Conservation (phyloP, 2,797 vertebrate genomes). For the Hippopotamyrus pictus region DNA sequence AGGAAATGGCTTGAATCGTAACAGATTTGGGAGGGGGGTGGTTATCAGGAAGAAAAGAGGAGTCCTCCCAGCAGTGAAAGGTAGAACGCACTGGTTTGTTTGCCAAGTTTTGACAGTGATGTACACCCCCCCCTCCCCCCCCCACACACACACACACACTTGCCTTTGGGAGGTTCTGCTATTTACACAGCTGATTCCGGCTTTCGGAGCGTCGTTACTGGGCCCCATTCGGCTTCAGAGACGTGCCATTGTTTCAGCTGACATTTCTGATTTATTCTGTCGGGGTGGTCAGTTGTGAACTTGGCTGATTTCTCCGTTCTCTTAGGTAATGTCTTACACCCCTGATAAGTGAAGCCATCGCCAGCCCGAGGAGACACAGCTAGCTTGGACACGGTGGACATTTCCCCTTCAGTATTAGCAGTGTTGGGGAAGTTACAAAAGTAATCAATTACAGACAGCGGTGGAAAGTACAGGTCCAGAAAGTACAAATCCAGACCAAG, state of each 20-base stretch:
- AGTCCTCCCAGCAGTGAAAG: constrained; percentile 17
- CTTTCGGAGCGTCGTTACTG: constrained; percentile 70
- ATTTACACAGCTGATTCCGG: constrained; percentile 86
- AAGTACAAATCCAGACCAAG: background rate
- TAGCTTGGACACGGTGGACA: background rate
- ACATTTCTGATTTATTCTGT: constrained; percentile 72
- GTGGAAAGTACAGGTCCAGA: background rate
- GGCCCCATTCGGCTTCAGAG: constrained; percentile 73
- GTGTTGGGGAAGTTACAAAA: background rate
- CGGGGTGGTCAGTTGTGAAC: constrained; percentile 59
- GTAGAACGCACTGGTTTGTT: constrained; percentile 26
- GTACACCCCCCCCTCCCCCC: constrained; percentile 34
- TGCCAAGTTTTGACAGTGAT: constrained; percentile 35
- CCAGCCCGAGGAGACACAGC: background rate
- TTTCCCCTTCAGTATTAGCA: background rate
- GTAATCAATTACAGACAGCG: background rate
- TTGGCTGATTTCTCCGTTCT: constrained; percentile 36
- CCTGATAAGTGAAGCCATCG: background rate
- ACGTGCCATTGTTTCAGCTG: constrained; percentile 68
- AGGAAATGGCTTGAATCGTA: background rate
- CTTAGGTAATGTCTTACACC: background rate
- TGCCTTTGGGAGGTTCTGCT: constrained; percentile 67
- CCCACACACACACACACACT: constrained; percentile 28
- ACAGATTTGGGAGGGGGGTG: background rate
- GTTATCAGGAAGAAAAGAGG: constrained; percentile 1